Base-by-base conservation (phyloP, 2,888 invertebrate species). In the Erebia aethiops region DNA sequence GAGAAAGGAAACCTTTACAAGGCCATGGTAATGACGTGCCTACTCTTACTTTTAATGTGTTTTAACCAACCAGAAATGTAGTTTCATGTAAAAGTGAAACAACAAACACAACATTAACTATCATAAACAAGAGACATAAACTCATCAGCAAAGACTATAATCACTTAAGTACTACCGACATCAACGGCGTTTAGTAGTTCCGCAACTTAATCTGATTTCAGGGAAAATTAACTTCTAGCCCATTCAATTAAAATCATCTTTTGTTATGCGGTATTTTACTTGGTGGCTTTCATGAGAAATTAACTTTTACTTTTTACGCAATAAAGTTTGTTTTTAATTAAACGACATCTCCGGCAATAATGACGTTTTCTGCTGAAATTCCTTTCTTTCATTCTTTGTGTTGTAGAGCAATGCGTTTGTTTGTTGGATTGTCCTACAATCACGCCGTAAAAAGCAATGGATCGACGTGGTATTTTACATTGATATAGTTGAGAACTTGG, bases 141-240 rank as follows among this genome's bases (percentile, higher is more conserved):
- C 35, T 46, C 11, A 61, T 18, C 61, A 1, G 21, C 11, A 61
- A 46, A 18, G 46, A 43, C 16, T 63, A 13, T 11, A 46, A 46
- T 46, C 13, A 46, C 35, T 35, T 35, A 26, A 26, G 35, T 35
- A 35, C 46, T 46, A 13, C 46, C 46, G 9, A 51, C 41, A 16
- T n/a, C 52, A 35, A 35, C 64, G 18, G 21, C 26, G 56, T 41
- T 66, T 51, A 69, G 49, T 3, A 56, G 26, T 71, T 67, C 65
- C 60, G 70, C 58, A 52, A 35, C 26, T 41, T 70, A 70, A 70
- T 70, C 70, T 54, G 43, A 66, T 69, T 69, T 58, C 43, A 56
- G 35, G 62, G 56, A 54, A 62, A 71, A 71, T 67, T 56, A 52
- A 61, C 61, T 54, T 66, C 41, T 56, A 46, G 57, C 18, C 43